Base-by-base conservation (phyloP, 2,888 invertebrate genomes). In the Orthosia gothica region DNA sequence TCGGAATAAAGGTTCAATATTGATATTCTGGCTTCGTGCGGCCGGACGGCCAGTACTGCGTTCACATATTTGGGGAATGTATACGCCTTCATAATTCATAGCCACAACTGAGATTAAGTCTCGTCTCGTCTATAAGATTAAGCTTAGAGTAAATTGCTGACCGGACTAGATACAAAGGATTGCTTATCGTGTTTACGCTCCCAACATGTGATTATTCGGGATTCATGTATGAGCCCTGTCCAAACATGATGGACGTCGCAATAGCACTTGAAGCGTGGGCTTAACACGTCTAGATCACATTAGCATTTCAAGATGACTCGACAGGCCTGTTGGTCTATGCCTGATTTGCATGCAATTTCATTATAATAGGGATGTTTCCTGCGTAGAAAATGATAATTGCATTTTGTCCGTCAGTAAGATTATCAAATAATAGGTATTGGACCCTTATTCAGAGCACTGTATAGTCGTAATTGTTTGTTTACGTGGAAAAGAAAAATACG, bases 201-300 rank as follows among this genome's bases (percentile, higher is more conserved):
- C 20, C 16, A 66, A 70, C 47, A 52, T 70, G 59, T 63, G 26
- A 65, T 61, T 57, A 66, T 70, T 67, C 65, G 52, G 65, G 59
- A 72, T 63, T 66, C 49, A 40, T 20, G 50, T 32, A 59, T 59
- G 40, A 55, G 52, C 23, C 63, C 82, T 81, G 82, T 70, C 70
- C 62, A 82, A 82, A 81, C 70, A 81, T 20, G 81, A 81, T 82
- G 54, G 57, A 64, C 57, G 26, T 26, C 15, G 55, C 47, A 69
- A 72, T 79, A 73, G 52, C 49, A 45, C 3, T 58, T 65, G n/a
- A 68, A 76, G 55, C 65, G 55, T 58, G n/a, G 9, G 18, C 13
- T 15, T 70, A 16, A 32, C 16, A 26, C 12, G 32, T 52, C 52
- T 32, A 16, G 26, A 15, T 32, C 47, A 54, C 13, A 70, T 66